These are phyloP conservation scores for Leucophenga maculata DNA, from an alignment of 2,888 invertebrate genomes.

Conservation along the genomic window DNA sequence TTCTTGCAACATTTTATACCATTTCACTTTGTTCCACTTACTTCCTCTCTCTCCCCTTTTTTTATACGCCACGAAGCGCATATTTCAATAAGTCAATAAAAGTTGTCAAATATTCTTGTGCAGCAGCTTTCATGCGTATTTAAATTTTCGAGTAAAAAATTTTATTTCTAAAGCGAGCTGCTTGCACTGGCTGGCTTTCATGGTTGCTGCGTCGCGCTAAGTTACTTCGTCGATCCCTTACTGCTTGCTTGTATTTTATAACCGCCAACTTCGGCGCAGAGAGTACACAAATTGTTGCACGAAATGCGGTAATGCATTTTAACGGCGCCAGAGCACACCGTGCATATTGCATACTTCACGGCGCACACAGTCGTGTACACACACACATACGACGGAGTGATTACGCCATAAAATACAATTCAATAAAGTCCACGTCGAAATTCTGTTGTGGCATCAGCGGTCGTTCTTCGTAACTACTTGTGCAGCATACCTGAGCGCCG, in stretches of 20 bases:
- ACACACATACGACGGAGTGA: constrained; percentile 37
- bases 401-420: constrained; percentile 62
- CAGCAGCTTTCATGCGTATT: no score
- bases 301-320: constrained; percentile 30
- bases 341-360: constrained; percentile 53
- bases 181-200: not conserved
- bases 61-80: no score
- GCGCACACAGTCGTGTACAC: constrained; percentile 8
- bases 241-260: not conserved
- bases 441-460: not conserved
- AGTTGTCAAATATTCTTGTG: not conserved
- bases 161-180: no score
- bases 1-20: no score
- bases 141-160: no score
- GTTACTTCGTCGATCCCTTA: no score
- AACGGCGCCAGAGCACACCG: constrained; percentile 8
- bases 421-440: constrained; percentile 50
- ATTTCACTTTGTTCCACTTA: no score
- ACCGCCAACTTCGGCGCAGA: not conserved
- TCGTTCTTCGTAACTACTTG: not conserved
- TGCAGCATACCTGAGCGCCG: not conserved
- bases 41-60: no score
- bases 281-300: constrained; percentile 18
- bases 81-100: constrained; percentile 21
- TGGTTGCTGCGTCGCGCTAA: not conserved